These are phyloP conservation scores for Sycobia sp. DNA, from an alignment of 1,140 invertebrate genomes.

Conservation along the genomic window DNA sequence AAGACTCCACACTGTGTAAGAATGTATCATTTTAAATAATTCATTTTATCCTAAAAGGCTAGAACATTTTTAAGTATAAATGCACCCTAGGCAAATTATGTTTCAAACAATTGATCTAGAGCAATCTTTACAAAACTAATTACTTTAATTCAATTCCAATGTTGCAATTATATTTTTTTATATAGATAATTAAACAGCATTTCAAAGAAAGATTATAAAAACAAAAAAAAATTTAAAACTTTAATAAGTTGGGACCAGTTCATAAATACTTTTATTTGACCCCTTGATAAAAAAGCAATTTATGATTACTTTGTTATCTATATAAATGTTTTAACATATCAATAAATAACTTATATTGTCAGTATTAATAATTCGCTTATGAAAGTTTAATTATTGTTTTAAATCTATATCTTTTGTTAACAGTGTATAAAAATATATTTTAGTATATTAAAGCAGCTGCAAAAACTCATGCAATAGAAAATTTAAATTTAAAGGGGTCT, in stretches of 20 bases:
- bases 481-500: no score
- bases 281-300: no score
- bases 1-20: constrained; percentile 28
- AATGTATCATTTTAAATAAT: constrained; percentile 40
- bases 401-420: no score
- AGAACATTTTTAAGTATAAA: background rate
- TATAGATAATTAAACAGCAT: background rate
- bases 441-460: no score
- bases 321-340: no score
- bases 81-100: background rate
- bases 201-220: background rate
- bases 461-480: no score
- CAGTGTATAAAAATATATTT: no score
- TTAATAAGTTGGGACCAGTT: background rate
- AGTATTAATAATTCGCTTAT: no score
- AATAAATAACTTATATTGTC: no score
- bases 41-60: constrained; percentile 14
- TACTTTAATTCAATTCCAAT: no score
- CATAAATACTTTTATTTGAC: background rate
- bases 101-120: background rate
- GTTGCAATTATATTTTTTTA: background rate
- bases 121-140: background rate
- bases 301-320: no score
- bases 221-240: background rate
- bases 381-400: no score